phyloP scores from a whole-genome alignment of 2,797 vertebrate genomes.

The Anabacerthia variegaticeps region DNA sequence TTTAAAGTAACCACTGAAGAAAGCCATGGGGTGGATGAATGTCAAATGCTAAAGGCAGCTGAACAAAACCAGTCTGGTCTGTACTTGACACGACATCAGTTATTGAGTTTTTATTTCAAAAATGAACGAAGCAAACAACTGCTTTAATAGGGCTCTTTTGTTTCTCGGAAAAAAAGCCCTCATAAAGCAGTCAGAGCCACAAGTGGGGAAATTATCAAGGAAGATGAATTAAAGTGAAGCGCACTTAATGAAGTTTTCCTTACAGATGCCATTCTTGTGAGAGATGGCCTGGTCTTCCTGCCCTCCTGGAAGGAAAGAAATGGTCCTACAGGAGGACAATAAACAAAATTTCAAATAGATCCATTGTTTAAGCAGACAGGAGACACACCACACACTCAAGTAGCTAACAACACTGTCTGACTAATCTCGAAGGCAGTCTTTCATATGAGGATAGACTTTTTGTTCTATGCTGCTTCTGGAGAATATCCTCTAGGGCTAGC shows the following conservation, averaged over 20 bases:
- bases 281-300: neutral
- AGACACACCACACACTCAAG: neutral
- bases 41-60: neutral
- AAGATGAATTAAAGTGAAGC: conserved; percentile 4
- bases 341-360: conserved; percentile 7
- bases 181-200: neutral
- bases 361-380: neutral
- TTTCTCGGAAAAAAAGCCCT: conserved; percentile 13
- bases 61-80: neutral
- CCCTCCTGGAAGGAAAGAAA: conserved; percentile 17
- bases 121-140: neutral
- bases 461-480: neutral
- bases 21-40: neutral
- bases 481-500: neutral
- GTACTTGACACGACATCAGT: neutral
- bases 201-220: neutral
- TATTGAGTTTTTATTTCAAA: neutral
- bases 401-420: neutral
- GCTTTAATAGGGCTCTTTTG: neutral
- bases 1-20: neutral
- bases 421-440: neutral
- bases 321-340: neutral
- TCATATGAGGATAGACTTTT: neutral
- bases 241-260: neutral
- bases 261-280: neutral